phyloP scores from a whole-genome alignment of 2,888 invertebrate genomes.

The Drosophila mimetica region DNA sequence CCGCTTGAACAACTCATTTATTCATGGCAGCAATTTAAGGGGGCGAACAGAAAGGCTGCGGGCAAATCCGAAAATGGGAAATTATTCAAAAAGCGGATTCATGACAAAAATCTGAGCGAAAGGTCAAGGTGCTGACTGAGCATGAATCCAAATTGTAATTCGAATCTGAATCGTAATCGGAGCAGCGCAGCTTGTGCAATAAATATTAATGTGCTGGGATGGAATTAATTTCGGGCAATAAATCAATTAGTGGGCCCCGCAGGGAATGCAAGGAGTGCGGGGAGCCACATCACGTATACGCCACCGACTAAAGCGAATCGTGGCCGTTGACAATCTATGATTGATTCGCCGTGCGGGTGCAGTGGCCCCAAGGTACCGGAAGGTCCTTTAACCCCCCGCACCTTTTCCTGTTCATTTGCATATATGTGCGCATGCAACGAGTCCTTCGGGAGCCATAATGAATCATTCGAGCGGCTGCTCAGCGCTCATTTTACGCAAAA shows the following conservation, averaged over 20 bases:
- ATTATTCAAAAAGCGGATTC: conserved; percentile 38
- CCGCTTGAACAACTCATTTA: conserved; percentile 36
- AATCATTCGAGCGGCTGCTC: conserved; percentile 59
- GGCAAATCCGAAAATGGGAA: conserved; percentile 35
- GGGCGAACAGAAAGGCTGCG: conserved; percentile 25
- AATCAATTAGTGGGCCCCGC: conserved; percentile 57
- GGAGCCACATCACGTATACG: conserved; percentile 52
- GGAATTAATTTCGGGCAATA: conserved; percentile 63
- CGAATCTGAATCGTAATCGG: neutral
- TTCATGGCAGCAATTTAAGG: conserved; percentile 47
- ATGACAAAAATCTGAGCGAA: conserved; percentile 26
- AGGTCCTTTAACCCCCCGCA: conserved; percentile 8
- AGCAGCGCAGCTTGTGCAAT: conserved; percentile 17
- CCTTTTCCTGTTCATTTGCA: conserved; percentile 62
- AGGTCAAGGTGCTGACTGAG: conserved; percentile 41
- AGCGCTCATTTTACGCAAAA: conserved; percentile 73
- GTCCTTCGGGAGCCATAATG: conserved; percentile 55
- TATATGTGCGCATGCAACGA: conserved; percentile 51
- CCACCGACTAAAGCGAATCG: conserved; percentile 6
- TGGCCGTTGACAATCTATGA: conserved; percentile 70
- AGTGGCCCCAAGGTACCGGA: conserved; percentile 25
- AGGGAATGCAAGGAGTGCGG: conserved; percentile 17
- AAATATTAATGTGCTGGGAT: conserved; percentile 34
- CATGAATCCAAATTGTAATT: too few relatives aligned
- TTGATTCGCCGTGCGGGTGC: conserved; percentile 62